Evolutionary conservation across 2,797 vertebrate species (phyloP).

Genomic region (Enteromius unitaeniatus): DNA sequence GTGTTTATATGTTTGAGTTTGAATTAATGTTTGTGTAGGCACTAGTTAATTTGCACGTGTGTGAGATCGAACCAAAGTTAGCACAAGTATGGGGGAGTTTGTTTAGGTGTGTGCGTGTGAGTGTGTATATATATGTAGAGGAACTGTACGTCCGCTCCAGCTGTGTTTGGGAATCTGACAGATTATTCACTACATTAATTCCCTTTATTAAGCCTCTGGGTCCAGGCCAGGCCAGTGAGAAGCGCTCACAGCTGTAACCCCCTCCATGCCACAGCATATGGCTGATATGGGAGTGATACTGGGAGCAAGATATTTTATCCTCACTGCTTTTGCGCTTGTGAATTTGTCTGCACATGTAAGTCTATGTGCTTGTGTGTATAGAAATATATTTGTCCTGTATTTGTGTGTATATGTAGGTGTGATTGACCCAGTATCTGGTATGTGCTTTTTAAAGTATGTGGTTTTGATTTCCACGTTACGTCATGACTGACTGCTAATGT

Average conservation of each 20-base stretch:
- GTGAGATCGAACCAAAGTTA: constrained; percentile 6
- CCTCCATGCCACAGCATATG: constrained; percentile 67
- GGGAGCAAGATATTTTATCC: neutral
- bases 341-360: neutral
- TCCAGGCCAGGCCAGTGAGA: constrained; percentile 74
- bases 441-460: neutral
- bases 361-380: constrained; percentile 8
- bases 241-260: constrained; percentile 81
- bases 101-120: constrained; percentile 52
- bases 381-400: neutral
- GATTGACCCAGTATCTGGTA: neutral
- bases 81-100: neutral
- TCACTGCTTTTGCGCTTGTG: neutral
- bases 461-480: neutral
- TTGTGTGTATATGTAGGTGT: neutral
- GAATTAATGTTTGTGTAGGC: constrained; percentile 73
- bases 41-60: constrained; percentile 74
- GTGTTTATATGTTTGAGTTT: constrained; percentile 52
- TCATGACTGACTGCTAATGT: neutral
- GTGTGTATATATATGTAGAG: constrained; percentile 44
- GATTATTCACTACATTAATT: constrained; percentile 85
- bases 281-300: constrained; percentile 49
- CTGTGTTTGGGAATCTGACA: constrained; percentile 86
- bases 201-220: constrained; percentile 84
- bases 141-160: constrained; percentile 80